phyloP scores from a whole-genome alignment of 2,888 invertebrate species.

The Marronus borbonicus region DNA sequence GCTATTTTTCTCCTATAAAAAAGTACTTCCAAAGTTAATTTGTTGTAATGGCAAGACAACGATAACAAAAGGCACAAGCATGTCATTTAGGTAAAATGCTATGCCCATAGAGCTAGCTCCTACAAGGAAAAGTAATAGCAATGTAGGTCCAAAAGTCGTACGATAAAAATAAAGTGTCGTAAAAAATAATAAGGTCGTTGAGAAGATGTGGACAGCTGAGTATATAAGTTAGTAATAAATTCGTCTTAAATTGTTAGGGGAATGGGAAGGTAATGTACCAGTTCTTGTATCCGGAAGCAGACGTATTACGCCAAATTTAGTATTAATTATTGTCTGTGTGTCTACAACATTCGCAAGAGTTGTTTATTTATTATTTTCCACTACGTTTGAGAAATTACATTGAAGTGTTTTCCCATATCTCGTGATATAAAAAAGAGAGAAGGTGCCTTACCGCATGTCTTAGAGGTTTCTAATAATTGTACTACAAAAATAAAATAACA shows the following conservation, averaged over 20 bases:
- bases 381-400: no score
- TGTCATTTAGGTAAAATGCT: slow-evolving; percentile 3
- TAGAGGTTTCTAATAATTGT: no score
- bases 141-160: slow-evolving; percentile 8
- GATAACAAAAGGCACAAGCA: not conserved
- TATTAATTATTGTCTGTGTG: not conserved
- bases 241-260: not conserved
- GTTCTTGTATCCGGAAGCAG: not conserved
- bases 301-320: not conserved
- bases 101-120: not conserved
- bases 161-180: slow-evolving; percentile 14
- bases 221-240: not conserved
- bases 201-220: not conserved
- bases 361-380: no score
- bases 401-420: no score
- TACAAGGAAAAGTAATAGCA: slow-evolving; percentile 6
- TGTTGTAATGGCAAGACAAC: not conserved
- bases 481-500: no score
- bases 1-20: not conserved
- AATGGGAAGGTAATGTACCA: not conserved
- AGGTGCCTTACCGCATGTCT: no score
- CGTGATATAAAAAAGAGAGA: no score
- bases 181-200: slow-evolving; percentile 5
- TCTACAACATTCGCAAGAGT: no score
- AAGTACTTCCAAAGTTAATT: not conserved